Conservation (phyloP, 2,888 invertebrate genomes). For the Pachymerium ferrugineum region DNA sequence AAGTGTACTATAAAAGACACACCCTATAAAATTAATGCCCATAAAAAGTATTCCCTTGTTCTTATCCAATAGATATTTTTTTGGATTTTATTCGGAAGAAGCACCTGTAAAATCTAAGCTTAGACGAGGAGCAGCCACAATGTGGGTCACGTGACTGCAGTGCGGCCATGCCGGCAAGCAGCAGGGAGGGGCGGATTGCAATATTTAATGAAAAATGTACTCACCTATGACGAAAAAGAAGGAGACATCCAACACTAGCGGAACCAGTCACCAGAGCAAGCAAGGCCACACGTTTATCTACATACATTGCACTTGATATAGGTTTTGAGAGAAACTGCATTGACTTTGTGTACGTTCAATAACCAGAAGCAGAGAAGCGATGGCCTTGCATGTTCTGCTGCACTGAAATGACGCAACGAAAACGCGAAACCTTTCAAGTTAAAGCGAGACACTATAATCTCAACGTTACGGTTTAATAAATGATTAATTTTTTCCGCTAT, state of each 20-base stretch:
- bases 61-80: no score
- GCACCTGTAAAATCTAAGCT: no score
- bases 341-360: neutral
- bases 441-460: neutral
- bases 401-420: slow-evolving; percentile 19
- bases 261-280: neutral
- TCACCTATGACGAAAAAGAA: slow-evolving; percentile 1
- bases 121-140: neutral
- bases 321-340: neutral
- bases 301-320: neutral
- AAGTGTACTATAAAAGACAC: no score
- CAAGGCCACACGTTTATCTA: slow-evolving; percentile 21
- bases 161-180: neutral
- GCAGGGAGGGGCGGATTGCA: neutral
- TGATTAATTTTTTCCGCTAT: neutral
- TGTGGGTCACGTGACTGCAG: neutral
- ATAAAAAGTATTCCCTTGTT: no score
- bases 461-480: neutral
- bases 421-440: neutral
- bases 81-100: no score
- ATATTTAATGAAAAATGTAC: neutral
- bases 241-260: slow-evolving; percentile 14
- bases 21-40: no score
- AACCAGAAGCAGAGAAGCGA: slow-evolving; percentile 23
- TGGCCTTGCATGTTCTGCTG: neutral